Evolutionary conservation across 2,113 vertebrate genomes (phyloP).

Genomic region (Isurus oxyrinchus): DNA sequence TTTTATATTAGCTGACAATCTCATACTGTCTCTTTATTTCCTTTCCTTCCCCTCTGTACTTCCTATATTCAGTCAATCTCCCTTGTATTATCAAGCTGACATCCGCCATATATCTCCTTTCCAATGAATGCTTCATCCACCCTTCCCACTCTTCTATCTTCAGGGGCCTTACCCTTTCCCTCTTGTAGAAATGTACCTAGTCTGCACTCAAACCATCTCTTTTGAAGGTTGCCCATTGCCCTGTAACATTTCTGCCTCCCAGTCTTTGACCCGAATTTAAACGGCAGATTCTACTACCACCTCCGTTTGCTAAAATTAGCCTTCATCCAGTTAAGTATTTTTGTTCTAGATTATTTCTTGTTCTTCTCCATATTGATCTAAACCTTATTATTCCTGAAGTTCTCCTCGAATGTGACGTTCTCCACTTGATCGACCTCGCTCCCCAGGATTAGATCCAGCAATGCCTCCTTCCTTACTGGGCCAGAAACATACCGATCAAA

Average conservation of each 20-base stretch:
- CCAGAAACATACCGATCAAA: not conserved
- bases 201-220: not conserved
- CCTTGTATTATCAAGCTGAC: not conserved
- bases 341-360: not conserved
- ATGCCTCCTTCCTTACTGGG: not conserved
- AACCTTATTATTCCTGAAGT: not conserved
- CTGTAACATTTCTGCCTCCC: not conserved
- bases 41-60: not conserved
- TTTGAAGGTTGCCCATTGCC: not conserved
- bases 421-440: not conserved
- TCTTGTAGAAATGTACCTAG: not conserved
- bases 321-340: not conserved
- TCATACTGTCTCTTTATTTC: not conserved
- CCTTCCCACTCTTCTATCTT: not conserved
- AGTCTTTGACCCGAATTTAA: not conserved
- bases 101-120: no score
- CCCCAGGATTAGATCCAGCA: not conserved
- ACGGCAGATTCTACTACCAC: no score
- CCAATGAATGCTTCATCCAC: not conserved
- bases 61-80: no score
- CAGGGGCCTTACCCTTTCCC: not conserved
- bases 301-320: not conserved
- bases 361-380: not conserved
- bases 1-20: no score
- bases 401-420: not conserved